phyloP scores from a whole-genome alignment of 2,113 vertebrate species.

The Buteo buteo region DNA sequence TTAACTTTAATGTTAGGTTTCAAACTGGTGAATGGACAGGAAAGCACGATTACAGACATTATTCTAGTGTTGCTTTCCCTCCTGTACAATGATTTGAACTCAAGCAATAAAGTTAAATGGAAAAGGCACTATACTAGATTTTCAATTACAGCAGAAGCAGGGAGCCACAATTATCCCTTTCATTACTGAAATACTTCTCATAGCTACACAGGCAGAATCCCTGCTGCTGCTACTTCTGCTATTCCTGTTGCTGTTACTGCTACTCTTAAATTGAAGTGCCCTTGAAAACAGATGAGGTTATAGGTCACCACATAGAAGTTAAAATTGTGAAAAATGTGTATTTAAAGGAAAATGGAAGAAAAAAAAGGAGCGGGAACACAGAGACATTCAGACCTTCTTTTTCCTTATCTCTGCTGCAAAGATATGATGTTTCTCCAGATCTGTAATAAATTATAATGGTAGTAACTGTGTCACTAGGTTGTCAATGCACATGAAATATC shows the following conservation, averaged over 20 bases:
- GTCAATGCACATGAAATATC: background rate
- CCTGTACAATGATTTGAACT: slow-evolving; percentile 60
- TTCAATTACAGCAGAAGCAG: slow-evolving; percentile 76
- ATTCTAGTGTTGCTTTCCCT: slow-evolving; percentile 47
- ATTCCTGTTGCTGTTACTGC: slow-evolving; percentile 28
- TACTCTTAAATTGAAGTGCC: slow-evolving; percentile 49
- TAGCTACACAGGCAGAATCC: slow-evolving; percentile 37
- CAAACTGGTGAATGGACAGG: slow-evolving; percentile 45
- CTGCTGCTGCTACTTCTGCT: slow-evolving; percentile 45
- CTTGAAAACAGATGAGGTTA: slow-evolving; percentile 62
- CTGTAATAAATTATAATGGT: background rate
- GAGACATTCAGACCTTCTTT: background rate
- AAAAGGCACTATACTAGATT: slow-evolving; percentile 63
- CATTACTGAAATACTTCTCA: slow-evolving; percentile 64
- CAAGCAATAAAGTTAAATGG: slow-evolving; percentile 74
- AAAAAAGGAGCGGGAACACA: background rate
- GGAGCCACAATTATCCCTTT: slow-evolving; percentile 72
- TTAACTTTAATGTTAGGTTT: slow-evolving; percentile 63
- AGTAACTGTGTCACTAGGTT: background rate
- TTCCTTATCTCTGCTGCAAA: background rate
- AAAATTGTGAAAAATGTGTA: background rate
- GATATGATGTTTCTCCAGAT: background rate
- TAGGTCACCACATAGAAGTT: slow-evolving; percentile 35
- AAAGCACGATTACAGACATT: slow-evolving; percentile 52
- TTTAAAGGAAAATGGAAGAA: background rate